Evolutionary conservation across 1,140 invertebrate genomes (phyloP).

Genomic region (Drosophila ohnishii): DNA sequence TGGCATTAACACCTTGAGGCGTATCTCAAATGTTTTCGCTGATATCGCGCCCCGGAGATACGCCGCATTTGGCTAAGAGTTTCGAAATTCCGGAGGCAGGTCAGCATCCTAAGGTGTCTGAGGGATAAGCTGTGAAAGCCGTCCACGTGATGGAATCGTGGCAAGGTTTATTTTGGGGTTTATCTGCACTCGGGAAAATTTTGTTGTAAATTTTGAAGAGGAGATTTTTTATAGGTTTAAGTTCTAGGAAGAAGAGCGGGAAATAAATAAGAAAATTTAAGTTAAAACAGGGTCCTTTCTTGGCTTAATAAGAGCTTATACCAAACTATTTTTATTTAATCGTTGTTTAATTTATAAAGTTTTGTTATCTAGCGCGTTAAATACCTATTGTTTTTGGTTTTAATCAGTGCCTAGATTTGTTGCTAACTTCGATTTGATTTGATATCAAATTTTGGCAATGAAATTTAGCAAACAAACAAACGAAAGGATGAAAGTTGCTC

Average conservation of each 20-base stretch:
- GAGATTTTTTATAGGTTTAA: neutral
- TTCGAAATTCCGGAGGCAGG: slow-evolving; percentile 24
- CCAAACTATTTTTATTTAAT: neutral
- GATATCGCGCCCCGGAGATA: slow-evolving; percentile 24
- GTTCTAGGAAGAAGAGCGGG: neutral
- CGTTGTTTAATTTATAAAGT: neutral
- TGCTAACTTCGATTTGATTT: neutral
- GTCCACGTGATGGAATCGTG: slow-evolving; percentile 13
- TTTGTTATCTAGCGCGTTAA: neutral
- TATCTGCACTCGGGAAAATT: neutral
- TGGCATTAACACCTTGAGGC: slow-evolving; percentile 14
- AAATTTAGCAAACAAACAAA: neutral
- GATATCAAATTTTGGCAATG: neutral
- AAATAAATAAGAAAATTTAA: neutral
- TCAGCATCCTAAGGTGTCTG: slow-evolving; percentile 25
- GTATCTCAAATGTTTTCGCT: slow-evolving; percentile 33
- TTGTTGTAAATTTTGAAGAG: too few relatives aligned
- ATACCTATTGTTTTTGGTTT: neutral
- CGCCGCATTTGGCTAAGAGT: slow-evolving; percentile 3
- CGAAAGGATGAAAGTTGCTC: too few relatives aligned
- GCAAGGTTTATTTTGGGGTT: neutral
- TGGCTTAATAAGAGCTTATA: neutral
- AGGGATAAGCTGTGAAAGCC: neutral
- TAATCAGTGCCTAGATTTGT: neutral
- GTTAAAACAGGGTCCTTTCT: neutral